A percentile compares a stretch with the other conserved stretches of the same genome.
phyloP scores from a whole-genome alignment of 1,140 invertebrate species.

The Habropoda laboriosa region DNA sequence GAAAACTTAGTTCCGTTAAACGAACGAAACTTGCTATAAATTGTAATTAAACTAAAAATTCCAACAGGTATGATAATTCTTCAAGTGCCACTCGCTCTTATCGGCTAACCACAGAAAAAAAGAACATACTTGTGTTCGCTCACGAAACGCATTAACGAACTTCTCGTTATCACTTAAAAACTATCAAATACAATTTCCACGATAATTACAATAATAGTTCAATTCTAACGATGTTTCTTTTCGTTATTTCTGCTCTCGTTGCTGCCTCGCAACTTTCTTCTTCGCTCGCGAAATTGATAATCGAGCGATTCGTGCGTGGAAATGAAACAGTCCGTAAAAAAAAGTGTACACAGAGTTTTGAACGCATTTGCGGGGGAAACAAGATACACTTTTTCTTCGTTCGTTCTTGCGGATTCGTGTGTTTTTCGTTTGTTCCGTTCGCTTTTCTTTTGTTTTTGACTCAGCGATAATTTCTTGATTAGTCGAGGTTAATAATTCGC shows the following conservation, averaged over 20 bases:
- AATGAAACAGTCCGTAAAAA: neutral
- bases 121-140: neutral
- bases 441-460: neutral
- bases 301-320: neutral
- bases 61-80: neutral
- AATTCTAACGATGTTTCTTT: neutral
- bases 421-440: neutral
- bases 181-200: neutral
- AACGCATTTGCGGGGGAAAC: no score
- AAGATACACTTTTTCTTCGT: neutral
- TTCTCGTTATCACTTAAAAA: neutral
- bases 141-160: neutral
- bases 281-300: conserved; percentile 4
- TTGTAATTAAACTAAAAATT: neutral
- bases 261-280: neutral
- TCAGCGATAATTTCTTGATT: conserved; percentile 1
- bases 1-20: no score
- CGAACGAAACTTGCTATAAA: neutral
- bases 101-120: neutral
- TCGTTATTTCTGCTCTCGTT: neutral
- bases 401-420: neutral
- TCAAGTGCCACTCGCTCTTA: neutral
- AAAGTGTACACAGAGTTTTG: neutral
- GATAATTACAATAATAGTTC: no score
- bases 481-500: neutral